Conservation (phyloP, 2,888 invertebrate genomes). For the Pristionchus fissidentatus region DNA sequence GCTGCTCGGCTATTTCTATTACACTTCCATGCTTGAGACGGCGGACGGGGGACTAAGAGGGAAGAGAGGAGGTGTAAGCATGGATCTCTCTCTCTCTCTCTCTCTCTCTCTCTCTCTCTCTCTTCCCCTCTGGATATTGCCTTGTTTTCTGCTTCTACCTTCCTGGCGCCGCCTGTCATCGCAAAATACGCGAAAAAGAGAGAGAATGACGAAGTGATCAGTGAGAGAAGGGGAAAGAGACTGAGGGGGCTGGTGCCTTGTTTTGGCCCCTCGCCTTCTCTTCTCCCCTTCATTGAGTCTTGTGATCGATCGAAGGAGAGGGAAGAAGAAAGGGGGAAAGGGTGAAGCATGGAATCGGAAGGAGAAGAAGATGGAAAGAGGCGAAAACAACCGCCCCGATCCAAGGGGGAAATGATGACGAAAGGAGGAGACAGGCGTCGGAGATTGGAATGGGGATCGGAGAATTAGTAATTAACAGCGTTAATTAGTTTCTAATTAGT, state of each 20-base stretch:
- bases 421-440: not conserved
- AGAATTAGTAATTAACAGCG: not conserved
- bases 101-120: not conserved
- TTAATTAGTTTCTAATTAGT: not conserved
- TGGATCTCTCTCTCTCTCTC: constrained; percentile 6
- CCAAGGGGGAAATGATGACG: not conserved
- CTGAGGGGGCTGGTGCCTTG: not conserved
- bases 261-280: constrained; percentile 39
- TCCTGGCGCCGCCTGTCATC: not conserved
- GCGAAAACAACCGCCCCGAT: constrained; percentile 8
- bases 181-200: constrained; percentile 20
- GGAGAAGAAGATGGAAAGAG: constrained; percentile 8
- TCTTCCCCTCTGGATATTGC: constrained; percentile 17
- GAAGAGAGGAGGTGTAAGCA: not conserved
- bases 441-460: not conserved
- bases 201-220: not conserved
- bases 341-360: constrained; percentile 37
- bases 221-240: not conserved
- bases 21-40: constrained; percentile 34
- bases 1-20: too few relatives aligned
- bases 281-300: constrained; percentile 1
- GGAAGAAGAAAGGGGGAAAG: constrained; percentile 7
- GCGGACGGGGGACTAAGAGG: too few relatives aligned
- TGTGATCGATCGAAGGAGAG: constrained; percentile 23
- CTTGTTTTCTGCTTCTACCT: not conserved